Base-by-base conservation (phyloP, 2,113 vertebrate genomes). In the Mustela nigripes region DNA sequence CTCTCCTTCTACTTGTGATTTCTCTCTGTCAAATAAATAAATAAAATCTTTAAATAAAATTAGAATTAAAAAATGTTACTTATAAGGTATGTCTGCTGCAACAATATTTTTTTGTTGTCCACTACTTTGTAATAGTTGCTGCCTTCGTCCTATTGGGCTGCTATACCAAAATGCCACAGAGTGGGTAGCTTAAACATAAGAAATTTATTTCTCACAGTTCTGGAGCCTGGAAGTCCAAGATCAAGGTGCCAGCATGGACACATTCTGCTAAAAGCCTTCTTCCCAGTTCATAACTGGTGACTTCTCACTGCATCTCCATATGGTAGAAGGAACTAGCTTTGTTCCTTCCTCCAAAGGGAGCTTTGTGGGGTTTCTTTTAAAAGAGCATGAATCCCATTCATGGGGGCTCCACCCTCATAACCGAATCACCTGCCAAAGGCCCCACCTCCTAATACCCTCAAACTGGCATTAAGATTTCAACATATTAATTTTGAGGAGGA, bases 31-130 rank as follows among this genome's bases (percentile, higher is more conserved):
- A 39, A 39, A 3, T 39, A 39, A 39, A 39, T 39, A 39, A 39
- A 39, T 39, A 39, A 39, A 39, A 39, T 39, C 39, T 39, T 39
- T 3, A 39, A 39, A 90, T 36, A 95, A 89, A 79, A 80, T 63
- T 24, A 96, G 48, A 92, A 42, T 62, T 15, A 53, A 89, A 95
- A 50, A 86, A 90, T 5, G 53, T 60, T 42, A 48, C 31, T 87
- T 71, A 73, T 39, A 93, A 97, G 36, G 3, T 71, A 62, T 79
- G 11, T 88, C 16, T 95, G 58, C 60, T 93, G 45, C 84, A 65
- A 76, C 21, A 58, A 33, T 28, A 36, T 67, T 83, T 94, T 53
- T 53, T 94, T 96, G 8, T n/a, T 58, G 22, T 26, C 7, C 11
- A 39, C 36, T 87, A 58, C 9, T 63, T 76, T 42, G 10, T 81